A percentile compares a stretch with the other conserved stretches of the same genome.
phyloP scores from a whole-genome alignment of 2,797 vertebrate species.

The Petrocephalus schoutedeni region DNA sequence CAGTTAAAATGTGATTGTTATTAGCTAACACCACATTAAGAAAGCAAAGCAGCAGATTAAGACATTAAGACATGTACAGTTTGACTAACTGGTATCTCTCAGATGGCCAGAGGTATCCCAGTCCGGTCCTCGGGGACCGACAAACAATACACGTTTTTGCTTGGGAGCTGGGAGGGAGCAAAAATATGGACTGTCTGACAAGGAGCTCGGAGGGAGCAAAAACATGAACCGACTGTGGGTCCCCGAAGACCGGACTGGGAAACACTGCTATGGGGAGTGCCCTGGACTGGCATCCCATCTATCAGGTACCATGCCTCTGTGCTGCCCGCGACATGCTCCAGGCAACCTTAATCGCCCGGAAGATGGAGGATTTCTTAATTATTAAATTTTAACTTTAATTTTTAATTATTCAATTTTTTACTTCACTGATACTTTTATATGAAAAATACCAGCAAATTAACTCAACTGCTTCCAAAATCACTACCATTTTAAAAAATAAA shows the following conservation, averaged over 20 bases:
- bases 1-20: neutral
- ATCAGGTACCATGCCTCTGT: neutral
- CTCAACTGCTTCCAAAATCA: neutral
- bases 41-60: neutral
- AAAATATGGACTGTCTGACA: neutral
- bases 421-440: neutral
- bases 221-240: neutral
- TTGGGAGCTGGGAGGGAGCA: neutral
- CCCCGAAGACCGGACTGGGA: neutral
- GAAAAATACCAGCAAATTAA: neutral
- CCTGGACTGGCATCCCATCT: neutral
- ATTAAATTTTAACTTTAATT: neutral
- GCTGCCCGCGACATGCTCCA: neutral
- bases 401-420: neutral
- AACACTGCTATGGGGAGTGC: neutral
- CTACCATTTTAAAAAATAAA: neutral
- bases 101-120: neutral
- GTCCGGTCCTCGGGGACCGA: neutral
- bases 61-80: neutral
- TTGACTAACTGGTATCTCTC: neutral
- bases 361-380: neutral
- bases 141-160: neutral
- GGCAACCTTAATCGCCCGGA: neutral
- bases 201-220: neutral
- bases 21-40: neutral